These are phyloP conservation scores for Ochropleura plecta DNA, from an alignment of 2,888 invertebrate genomes.

Conservation along the genomic window DNA sequence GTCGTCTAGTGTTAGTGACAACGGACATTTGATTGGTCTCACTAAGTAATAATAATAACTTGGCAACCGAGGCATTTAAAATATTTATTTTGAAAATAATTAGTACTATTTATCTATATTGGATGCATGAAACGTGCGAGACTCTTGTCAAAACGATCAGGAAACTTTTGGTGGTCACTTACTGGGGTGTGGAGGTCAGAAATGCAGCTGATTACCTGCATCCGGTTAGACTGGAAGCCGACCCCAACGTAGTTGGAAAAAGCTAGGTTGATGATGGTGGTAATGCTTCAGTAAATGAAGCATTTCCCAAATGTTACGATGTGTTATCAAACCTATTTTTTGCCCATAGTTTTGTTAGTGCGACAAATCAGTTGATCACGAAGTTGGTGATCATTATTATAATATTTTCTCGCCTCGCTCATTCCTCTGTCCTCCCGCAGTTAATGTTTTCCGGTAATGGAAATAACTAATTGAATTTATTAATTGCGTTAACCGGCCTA, in stretches of 20 bases:
- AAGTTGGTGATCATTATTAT: not conserved
- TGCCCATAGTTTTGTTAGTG: not conserved
- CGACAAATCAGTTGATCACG: not conserved
- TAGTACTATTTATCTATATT: not conserved
- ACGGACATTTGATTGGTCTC: not conserved
- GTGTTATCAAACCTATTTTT: not conserved
- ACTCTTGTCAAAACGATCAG: not conserved
- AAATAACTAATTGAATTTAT: slow-evolving; percentile 55
- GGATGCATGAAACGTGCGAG: not conserved
- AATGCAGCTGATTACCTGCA: no score
- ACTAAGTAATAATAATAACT: no score
- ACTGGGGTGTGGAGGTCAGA: no score
- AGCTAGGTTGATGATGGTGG: no score
- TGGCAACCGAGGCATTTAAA: not conserved
- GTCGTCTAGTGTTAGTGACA: not conserved
- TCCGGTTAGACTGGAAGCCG: no score
- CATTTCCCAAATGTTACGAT: not conserved
- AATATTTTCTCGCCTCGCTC: not conserved
- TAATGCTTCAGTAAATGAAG: not conserved
- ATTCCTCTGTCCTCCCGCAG: not conserved
- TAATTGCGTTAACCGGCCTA: slow-evolving; percentile 77
- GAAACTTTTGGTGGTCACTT: not conserved
- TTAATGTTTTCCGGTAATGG: not conserved
- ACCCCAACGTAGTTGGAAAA: no score
- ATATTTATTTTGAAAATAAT: not conserved